A percentile compares a stretch with the other conserved stretches of the same genome.
phyloP scores from a whole-genome alignment of 1,140 invertebrate species.

The Drosophila pseudoobscura region DNA sequence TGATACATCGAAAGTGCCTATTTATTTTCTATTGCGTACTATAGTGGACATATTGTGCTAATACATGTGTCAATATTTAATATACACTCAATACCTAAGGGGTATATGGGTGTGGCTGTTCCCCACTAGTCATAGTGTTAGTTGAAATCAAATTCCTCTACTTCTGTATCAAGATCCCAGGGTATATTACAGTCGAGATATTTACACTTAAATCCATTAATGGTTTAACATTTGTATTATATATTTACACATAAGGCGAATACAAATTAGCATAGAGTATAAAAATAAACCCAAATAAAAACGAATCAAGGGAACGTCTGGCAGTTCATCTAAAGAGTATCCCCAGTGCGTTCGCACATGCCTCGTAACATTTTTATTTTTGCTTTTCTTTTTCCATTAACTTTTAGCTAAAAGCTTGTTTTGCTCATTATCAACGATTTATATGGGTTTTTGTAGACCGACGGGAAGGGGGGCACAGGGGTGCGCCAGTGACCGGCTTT shows the following conservation, averaged over 20 bases:
- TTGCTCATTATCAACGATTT: slow-evolving; percentile 56
- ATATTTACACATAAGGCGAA: neutral
- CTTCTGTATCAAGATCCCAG: no score
- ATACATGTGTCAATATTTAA: slow-evolving; percentile 29
- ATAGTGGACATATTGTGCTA: slow-evolving; percentile 5
- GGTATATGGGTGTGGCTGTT: neutral
- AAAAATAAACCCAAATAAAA: slow-evolving; percentile 20
- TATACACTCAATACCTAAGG: neutral
- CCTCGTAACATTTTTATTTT: slow-evolving; percentile 6
- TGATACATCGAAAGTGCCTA: slow-evolving; percentile 20
- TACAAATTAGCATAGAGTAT: slow-evolving; percentile 31
- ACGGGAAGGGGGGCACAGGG: slow-evolving; percentile 10
- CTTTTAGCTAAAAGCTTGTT: slow-evolving; percentile 39
- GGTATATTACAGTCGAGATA: no score
- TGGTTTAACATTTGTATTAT: slow-evolving; percentile 2
- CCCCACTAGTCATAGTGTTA: slow-evolving; percentile 5
- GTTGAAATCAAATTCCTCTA: no score
- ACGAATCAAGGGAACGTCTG: no score
- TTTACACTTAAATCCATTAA: slow-evolving; percentile 8
- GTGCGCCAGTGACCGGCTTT: slow-evolving; percentile 33
- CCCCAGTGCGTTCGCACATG: slow-evolving; percentile 26
- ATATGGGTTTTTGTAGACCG: slow-evolving; percentile 40
- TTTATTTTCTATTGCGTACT: slow-evolving; percentile 8
- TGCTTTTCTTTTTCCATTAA: slow-evolving; percentile 17
- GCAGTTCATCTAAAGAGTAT: slow-evolving; percentile 9